Conservation (phyloP, 2,888 invertebrate genomes). For the Anagyrus pseudococci region DNA sequence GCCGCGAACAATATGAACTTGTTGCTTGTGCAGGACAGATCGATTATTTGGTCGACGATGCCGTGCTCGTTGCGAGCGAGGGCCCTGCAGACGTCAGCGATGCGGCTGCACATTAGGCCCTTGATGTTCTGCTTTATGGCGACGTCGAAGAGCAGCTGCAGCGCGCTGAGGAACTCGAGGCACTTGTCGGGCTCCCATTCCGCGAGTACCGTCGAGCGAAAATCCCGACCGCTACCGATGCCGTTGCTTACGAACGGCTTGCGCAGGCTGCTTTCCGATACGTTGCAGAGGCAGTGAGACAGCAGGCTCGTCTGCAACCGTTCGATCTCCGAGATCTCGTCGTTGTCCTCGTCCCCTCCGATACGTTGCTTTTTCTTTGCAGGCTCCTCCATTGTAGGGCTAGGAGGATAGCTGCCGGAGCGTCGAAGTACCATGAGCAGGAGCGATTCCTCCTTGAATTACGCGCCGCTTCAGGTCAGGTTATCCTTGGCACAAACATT, state of each 20-base stretch:
- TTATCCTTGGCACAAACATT: conserved; percentile 46
- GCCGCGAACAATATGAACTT: conserved; percentile 83
- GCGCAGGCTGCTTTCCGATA: conserved; percentile 73
- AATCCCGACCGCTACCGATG: conserved; percentile 63
- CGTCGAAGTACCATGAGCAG: conserved; percentile 72
- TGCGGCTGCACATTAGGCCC: conserved; percentile 81
- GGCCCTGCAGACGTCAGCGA: conserved; percentile 81
- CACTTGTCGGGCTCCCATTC: conserved; percentile 74
- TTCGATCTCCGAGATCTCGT: conserved; percentile 68
- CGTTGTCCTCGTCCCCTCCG: conserved; percentile 65
- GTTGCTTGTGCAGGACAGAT: conserved; percentile 78
- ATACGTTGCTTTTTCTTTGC: conserved; percentile 84
- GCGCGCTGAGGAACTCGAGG: conserved; percentile 80
- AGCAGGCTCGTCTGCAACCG: conserved; percentile 73
- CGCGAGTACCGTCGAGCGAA: conserved; percentile 65
- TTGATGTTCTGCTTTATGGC: conserved; percentile 84
- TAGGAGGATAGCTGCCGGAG: conserved; percentile 64
- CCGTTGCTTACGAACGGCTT: conserved; percentile 75
- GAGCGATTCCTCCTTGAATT: conserved; percentile 28
- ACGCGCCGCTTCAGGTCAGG: conserved; percentile 44
- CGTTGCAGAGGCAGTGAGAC: conserved; percentile 80
- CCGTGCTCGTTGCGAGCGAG: conserved; percentile 82
- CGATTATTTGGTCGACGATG: conserved; percentile 83
- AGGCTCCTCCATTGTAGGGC: conserved; percentile 80
- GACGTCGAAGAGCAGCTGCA: conserved; percentile 83